These are phyloP conservation scores for Arrhamphus sclerolepis DNA, from an alignment of 2,797 vertebrate genomes.

Conservation along the genomic window DNA sequence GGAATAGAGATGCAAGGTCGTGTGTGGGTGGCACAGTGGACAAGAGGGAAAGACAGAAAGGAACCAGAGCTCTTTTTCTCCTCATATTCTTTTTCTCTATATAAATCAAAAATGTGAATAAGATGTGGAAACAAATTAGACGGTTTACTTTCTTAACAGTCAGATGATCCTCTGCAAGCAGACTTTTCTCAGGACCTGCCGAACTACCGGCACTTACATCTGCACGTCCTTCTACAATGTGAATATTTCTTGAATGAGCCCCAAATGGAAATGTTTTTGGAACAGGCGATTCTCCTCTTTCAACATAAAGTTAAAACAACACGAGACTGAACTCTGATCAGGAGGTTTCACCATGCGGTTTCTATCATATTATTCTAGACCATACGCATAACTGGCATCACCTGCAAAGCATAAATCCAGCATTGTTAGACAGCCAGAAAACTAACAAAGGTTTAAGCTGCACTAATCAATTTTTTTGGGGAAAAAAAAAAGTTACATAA, in stretches of 20 bases:
- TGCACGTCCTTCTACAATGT: conserved; percentile 10
- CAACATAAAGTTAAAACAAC: conserved; percentile 25
- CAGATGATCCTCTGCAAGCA: background rate
- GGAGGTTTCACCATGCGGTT: conserved; percentile 12
- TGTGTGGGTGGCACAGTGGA: conserved; percentile 62
- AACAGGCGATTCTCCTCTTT: conserved; percentile 19
- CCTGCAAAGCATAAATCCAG: conserved; percentile 2
- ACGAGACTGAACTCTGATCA: conserved; percentile 17
- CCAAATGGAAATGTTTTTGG: conserved; percentile 13
- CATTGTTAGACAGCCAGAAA: conserved; percentile 4
- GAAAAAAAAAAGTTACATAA: conserved; percentile 4
- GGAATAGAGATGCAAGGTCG: conserved; percentile 45
- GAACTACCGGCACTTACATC: background rate
- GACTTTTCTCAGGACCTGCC: background rate
- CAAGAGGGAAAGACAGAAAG: conserved; percentile 44
- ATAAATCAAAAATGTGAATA: conserved; percentile 1
- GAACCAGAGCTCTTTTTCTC: conserved; percentile 39
- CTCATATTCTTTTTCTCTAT: conserved; percentile 21
- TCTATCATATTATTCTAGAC: conserved; percentile 1
- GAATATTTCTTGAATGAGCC: conserved; percentile 7
- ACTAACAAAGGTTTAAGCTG: background rate
- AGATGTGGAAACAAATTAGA: conserved; percentile 7
- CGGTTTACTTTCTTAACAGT: conserved; percentile 9
- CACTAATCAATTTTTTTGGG: background rate
- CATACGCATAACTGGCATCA: background rate